Evolutionary conservation across 1,140 invertebrate species (phyloP), one percentile per base, ranked within the genome.

Genomic region (Ceratina australensis): DNA sequence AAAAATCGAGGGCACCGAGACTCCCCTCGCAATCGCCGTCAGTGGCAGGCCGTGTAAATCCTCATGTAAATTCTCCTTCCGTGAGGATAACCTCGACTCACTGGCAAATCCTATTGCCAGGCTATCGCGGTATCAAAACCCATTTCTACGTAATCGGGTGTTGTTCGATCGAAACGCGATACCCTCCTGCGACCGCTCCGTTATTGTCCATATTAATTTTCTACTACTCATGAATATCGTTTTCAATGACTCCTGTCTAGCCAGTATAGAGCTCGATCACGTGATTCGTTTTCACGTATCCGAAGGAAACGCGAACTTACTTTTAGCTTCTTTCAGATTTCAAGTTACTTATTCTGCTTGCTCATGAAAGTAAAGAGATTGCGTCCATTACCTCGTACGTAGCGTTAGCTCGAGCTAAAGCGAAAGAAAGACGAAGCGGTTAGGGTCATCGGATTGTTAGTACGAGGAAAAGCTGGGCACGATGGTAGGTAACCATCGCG

Each of bases 41-140:
- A 24, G 65, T 71, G 52, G 54, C 77, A 64, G 80, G 64, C 80
- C 60, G 60, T 67, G 81, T 83, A 82, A 83, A 87, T 87, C 76
- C 81, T 79, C 83, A 54, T 84, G 84, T 87, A 87, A 87, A 87
- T 86, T 86, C 84, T 76, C 64, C 66, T 86, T 83, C 54, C 64
- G 75, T 65, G 65, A 61, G 78, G 78, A 86, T 84, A 84, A 86
- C 67, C 69, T 57, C 76, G 81, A 74, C 74, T 80, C 84, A 67
- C 65, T 75, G 57, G 77, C 65, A 80, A 86, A 86, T 86, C 83
- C 80, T 59, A 85, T 85, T 76, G 77, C 56, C 82, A 20, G 63
- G 68, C 72, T 69, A 86, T 82, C 76, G 78, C 63, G 66, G 65
- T 78, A 86, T 85, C 80, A 67, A 80, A 72, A 78, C 74, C 80